Conservation (phyloP, 2,797 vertebrate genomes). For the Chromis chromis region DNA sequence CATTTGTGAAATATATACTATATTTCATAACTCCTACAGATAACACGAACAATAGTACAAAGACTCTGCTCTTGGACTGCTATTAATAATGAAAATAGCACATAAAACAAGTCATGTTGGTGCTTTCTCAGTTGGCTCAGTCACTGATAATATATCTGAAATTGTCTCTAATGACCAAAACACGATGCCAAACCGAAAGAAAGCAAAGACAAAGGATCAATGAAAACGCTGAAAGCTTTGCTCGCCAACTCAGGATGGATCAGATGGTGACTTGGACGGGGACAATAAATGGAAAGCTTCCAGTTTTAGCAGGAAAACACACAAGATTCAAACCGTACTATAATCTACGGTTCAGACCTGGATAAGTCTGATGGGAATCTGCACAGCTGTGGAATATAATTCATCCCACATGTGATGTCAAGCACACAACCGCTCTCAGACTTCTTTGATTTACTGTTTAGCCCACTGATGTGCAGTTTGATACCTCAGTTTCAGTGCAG, state of each 20-base stretch:
- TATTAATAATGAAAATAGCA: not conserved
- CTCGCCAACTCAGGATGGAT: slow-evolving; percentile 39
- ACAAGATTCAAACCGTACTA: slow-evolving; percentile 32
- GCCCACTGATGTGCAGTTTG: slow-evolving; percentile 23
- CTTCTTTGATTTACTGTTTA: slow-evolving; percentile 29
- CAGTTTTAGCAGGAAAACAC: slow-evolving; percentile 46
- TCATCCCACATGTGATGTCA: slow-evolving; percentile 60
- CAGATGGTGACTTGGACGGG: slow-evolving; percentile 42
- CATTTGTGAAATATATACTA: not conserved
- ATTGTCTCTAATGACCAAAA: slow-evolving; percentile 41
- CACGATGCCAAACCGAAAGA: slow-evolving; percentile 26
- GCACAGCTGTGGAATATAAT: slow-evolving; percentile 62
- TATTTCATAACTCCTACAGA: slow-evolving; percentile 1
- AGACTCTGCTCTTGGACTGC: not conserved
- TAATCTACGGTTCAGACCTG: slow-evolving; percentile 24
- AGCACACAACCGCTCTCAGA: slow-evolving; percentile 20
- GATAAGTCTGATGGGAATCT: slow-evolving; percentile 46
- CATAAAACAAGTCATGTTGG: slow-evolving; percentile 10
- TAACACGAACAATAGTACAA: not conserved
- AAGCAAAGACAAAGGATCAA: slow-evolving; percentile 49
- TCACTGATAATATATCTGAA: slow-evolving; percentile 19
- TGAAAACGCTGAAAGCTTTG: slow-evolving; percentile 29
- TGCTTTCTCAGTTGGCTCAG: slow-evolving; percentile 14
- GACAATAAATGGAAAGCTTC: slow-evolving; percentile 32
- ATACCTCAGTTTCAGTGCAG: slow-evolving; percentile 27